Percentiles rank a stretch among this genome's conserved stretches.
These are phyloP conservation scores for Onychorhynchus coronatus DNA, from an alignment of 2,113 vertebrate genomes.

Conservation along the genomic window DNA sequence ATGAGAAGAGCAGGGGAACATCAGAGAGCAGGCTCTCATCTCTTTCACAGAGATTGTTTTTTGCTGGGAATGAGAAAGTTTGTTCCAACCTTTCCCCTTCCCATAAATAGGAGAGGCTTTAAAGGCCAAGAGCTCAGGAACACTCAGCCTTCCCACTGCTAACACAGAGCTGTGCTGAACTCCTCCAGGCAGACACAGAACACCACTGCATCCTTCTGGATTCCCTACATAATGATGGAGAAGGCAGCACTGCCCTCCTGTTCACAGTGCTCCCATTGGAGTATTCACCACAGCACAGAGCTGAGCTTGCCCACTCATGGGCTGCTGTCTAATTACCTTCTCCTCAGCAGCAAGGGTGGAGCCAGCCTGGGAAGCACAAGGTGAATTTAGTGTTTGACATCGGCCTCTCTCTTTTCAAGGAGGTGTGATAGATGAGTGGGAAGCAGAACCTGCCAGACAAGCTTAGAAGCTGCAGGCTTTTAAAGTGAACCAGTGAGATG, in stretches of 20 bases:
- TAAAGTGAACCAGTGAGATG: not conserved
- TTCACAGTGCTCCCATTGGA: not conserved
- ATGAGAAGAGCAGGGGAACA: not conserved
- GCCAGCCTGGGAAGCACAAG: not conserved
- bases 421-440: not conserved
- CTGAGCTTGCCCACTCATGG: not conserved
- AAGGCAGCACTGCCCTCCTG: not conserved
- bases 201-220: not conserved
- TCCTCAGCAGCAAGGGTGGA: not conserved
- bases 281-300: not conserved
- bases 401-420: not conserved
- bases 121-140: not conserved
- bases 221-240: fast-evolving
- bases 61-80: not conserved
- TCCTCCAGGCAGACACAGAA: not conserved
- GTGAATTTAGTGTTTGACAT: not conserved
- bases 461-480: not conserved
- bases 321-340: not conserved
- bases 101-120: not conserved
- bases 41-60: not conserved
- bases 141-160: not conserved
- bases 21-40: not conserved
- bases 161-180: not conserved
- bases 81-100: not conserved
- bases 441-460: constrained; percentile 42